Evolutionary conservation across 2,888 invertebrate species (phyloP).

Genomic region (Agrotis puta): DNA sequence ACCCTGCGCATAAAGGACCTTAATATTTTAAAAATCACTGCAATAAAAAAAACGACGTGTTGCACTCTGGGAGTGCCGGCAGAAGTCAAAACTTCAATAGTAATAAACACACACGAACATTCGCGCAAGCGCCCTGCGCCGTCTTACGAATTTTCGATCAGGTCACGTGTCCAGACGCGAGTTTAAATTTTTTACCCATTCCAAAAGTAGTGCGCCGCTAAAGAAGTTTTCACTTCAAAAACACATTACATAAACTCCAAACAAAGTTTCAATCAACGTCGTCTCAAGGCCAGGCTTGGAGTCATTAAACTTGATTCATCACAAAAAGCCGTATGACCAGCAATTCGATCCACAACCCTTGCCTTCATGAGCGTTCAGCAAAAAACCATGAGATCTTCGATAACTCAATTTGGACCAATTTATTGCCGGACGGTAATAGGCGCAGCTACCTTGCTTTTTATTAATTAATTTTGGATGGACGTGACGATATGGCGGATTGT

Average conservation of each 20-base stretch:
- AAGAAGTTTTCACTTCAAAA: too few species aligned
- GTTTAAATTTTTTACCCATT: too few species aligned
- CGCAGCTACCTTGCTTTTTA: constrained; percentile 61
- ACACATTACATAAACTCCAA: constrained; percentile 42
- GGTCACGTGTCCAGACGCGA: too few species aligned
- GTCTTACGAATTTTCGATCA: too few species aligned
- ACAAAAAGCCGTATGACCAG: constrained; percentile 68
- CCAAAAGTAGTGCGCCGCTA: too few species aligned
- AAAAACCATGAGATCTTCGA: constrained; percentile 71
- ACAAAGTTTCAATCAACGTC: constrained; percentile 64
- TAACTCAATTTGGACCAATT: constrained; percentile 75
- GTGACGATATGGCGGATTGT: constrained; percentile 52
- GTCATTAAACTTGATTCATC: constrained; percentile 66
- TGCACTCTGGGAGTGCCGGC: too few species aligned
- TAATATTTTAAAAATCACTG: neutral
- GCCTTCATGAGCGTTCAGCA: constrained; percentile 59
- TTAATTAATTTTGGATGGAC: constrained; percentile 63
- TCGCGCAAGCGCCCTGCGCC: too few species aligned
- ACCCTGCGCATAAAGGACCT: neutral
- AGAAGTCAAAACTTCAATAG: too few species aligned
- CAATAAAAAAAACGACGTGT: too few species aligned
- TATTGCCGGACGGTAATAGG: constrained; percentile 64
- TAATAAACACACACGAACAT: too few species aligned
- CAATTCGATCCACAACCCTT: constrained; percentile 69
- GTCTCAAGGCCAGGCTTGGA: constrained; percentile 60